Evolutionary conservation across 2,888 invertebrate genomes (phyloP), one percentile per base, ranked within the genome.

Genomic region (Protodeltote pygarga): DNA sequence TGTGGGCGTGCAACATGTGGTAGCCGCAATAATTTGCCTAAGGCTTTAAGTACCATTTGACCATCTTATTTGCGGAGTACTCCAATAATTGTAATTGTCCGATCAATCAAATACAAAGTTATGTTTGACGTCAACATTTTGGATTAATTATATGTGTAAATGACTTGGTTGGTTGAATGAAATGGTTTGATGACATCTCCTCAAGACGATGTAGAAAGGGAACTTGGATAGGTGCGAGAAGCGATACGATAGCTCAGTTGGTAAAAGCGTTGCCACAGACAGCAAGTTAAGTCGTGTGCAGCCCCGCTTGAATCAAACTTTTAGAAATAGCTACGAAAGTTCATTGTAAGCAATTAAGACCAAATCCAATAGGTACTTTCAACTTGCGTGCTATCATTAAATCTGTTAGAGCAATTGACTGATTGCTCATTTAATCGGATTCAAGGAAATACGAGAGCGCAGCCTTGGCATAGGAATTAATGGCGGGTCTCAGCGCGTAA

Each of bases 1-100:
- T 55, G n/a, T 53, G 63, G 10, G 19, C 16, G 32, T 34, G 55
- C 27, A 63, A 55, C 78, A 77, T 69, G 69, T 77, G 77, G 64
- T 42, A 45, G 58, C 65, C 64, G 29, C 52, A 53, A 46, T 49
- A 46, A 27, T 21, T 17, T 33, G 66, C 76, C 71, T 53, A 21
- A 41, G 65, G 75, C 42, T 34, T 23, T n/a, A n/a, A n/a, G 42
- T 37, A 52, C 37, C 54, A 61, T 52, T 63, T 55, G 55, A 46
- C 33, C 47, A 19, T 27, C 49, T 42, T 51, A 46, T 54, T 54
- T 42, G 37, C 23, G 19, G 35, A 47, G 51, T 29, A 45, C 34
- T 46, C 33, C 27, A 39, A 29, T 38, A 19, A 25, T 27, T 32
- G 45, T 52, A 52, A 61, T 34, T 49, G 41, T 27, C 28, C 25